Base-by-base conservation (phyloP, 2,888 invertebrate genomes). In the Diachrysia chrysitis region DNA sequence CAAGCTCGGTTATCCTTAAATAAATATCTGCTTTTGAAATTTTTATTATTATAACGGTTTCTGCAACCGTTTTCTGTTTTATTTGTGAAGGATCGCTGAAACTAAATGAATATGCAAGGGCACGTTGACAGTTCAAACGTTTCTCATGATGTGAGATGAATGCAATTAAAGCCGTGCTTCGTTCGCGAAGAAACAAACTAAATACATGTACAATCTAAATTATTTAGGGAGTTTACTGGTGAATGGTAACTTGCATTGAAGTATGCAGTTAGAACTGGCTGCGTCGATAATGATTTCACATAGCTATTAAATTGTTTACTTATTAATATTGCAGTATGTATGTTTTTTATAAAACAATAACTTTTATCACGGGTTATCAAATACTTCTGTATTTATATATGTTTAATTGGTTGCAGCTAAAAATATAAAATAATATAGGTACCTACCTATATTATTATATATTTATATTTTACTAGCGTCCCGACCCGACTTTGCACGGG, bases 91-190 rank as follows among this genome's bases (percentile, higher is more conserved):
- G 29, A 32, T n/a, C n/a, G 42, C 42, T 42, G 42, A 42, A 42
- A 42, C 42, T 42, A 42, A 42, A 42, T 42, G 42, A 42, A 42
- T 42, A 42, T 42, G 42, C 42, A 42, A 42, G 42, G 42, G 42
- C 42, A 42, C 42, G 42, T 42, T 42, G 42, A 42, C 42, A n/a
- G 42, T n/a, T 42, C n/a, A 42, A 42, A 42, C 42, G 42, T 42
- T 42, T 42, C 42, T 42, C 42, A 42, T 42, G 42, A 42, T 42
- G 42, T 42, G 42, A 42, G 42, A 42, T 42, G 42, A 42, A 42
- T 42, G 42, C 42, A 42, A 42, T 42, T 42, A 42, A 42, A 42
- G 37, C n/a, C 42, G 16, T 6, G 42, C n/a, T 42, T 42, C n/a
- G 5, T 16, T n/a, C 7, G 6, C 16, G 42, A n/a, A 4, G 42